Percentiles rank a stretch among this genome's conserved stretches.
These are phyloP conservation scores for Oryzias javanicus DNA, from an alignment of 2,113 vertebrate species.

Conservation along the genomic window DNA sequence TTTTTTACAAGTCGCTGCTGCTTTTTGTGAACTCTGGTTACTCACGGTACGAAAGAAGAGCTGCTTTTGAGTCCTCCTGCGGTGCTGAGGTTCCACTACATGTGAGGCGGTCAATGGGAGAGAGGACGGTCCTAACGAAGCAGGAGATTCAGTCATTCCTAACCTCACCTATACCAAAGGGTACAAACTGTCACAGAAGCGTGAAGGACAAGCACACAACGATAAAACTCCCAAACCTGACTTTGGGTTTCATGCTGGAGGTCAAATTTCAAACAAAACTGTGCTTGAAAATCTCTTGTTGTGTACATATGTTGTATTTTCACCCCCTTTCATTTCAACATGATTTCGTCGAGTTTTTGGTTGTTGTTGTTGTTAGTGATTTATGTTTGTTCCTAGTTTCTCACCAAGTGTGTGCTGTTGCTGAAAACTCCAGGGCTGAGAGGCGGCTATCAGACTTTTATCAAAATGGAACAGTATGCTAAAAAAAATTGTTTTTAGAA, in stretches of 20 bases:
- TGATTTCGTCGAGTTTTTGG: background rate
- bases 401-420: constrained; percentile 61
- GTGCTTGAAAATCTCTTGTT: constrained; percentile 67
- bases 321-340: constrained; percentile 40
- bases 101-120: background rate
- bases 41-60: constrained; percentile 30
- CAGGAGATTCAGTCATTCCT: constrained; percentile 23
- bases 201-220: constrained; percentile 9
- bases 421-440: constrained; percentile 38
- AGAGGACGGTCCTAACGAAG: constrained; percentile 12
- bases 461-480: no score
- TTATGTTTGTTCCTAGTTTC: constrained; percentile 50
- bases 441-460: constrained; percentile 12
- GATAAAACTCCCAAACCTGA: constrained; percentile 24
- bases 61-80: constrained; percentile 58
- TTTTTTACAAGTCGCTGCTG: constrained; percentile 55
- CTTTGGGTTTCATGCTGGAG: constrained; percentile 40
- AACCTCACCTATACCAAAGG: constrained; percentile 67
- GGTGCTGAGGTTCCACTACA: constrained; percentile 33
- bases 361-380: constrained; percentile 37
- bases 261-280: constrained; percentile 54
- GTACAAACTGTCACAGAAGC: constrained; percentile 40
- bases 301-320: constrained; percentile 69
- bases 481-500: no score
- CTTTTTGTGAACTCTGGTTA: constrained; percentile 48